A percentile compares a stretch with the other conserved stretches of the same genome.
phyloP scores from a whole-genome alignment of 2,113 vertebrate species.

The Dunckerocampus dactyliophorus region DNA sequence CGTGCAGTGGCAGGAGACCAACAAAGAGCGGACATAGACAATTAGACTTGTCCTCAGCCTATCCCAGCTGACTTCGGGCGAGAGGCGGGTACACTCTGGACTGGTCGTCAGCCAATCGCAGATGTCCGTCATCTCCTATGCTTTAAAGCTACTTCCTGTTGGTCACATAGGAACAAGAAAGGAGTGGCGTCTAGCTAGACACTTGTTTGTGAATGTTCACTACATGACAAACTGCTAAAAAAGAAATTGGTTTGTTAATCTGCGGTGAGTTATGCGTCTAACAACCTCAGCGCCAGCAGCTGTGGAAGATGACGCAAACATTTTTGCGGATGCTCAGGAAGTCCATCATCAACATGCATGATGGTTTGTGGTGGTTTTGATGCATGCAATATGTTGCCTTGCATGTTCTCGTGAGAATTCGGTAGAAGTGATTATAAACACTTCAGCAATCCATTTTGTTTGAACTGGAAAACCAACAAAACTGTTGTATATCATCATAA shows the following conservation, averaged over 20 bases:
- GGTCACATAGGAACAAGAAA: slow-evolving; percentile 70
- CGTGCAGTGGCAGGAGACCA: no score
- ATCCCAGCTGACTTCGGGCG: no score
- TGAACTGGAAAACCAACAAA: not conserved
- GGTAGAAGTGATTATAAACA: no score
- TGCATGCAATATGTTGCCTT: not conserved
- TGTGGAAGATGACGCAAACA: not conserved
- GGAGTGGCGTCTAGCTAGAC: slow-evolving; percentile 48
- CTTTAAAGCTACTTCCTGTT: slow-evolving; percentile 54
- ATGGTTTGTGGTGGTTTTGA: not conserved
- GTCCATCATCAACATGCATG: not conserved
- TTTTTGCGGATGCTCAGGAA: not conserved
- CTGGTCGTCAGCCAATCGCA: no score
- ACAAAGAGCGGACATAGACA: no score
- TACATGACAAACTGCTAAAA: not conserved
- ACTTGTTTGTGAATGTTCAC: slow-evolving; percentile 10
- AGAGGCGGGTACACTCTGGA: no score
- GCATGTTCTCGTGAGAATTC: no score
- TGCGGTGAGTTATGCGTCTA: not conserved
- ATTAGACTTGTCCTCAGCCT: no score
- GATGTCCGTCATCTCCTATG: slow-evolving; percentile 40
- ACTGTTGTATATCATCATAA: not conserved
- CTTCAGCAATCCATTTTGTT: not conserved
- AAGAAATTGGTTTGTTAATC: slow-evolving; percentile 3
- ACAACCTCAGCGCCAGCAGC: slow-evolving; percentile 1